A percentile compares a stretch with the other conserved stretches of the same genome.
Conservation (phyloP, 2,888 invertebrate genomes). For the Psylliodes chrysocephalus region DNA sequence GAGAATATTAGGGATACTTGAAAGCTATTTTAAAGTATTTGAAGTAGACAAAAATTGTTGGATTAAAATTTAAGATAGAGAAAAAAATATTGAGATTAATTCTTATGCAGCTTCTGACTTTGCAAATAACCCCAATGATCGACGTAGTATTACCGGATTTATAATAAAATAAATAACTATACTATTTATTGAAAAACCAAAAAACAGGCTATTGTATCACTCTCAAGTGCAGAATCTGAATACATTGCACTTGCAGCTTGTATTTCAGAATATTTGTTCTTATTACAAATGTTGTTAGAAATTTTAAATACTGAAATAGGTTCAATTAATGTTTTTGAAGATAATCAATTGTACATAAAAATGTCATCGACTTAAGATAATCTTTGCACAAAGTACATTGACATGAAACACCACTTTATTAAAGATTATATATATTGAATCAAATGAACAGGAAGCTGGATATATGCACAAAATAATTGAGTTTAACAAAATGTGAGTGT, state of each 20-base stretch:
- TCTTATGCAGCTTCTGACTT: constrained; percentile 43
- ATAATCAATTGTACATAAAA: constrained; percentile 34
- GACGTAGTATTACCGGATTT: constrained; percentile 41
- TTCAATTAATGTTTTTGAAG: constrained; percentile 29
- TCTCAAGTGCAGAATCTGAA: constrained; percentile 43
- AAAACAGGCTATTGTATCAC: constrained; percentile 40
- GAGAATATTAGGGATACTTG: constrained; percentile 42
- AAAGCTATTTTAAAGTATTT: constrained; percentile 33
- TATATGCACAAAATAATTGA: too few species aligned
- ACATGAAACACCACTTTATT: constrained; percentile 34
- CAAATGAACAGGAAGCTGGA: too few species aligned
- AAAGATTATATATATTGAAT: constrained; percentile 27
- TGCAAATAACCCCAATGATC: constrained; percentile 39
- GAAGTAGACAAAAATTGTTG: constrained; percentile 35
- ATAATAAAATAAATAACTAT: constrained; percentile 38
- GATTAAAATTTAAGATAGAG: constrained; percentile 32
- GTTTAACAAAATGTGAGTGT: too few species aligned
- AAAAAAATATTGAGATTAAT: background rate
- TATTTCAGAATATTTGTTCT: constrained; percentile 39
- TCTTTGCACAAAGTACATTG: constrained; percentile 39
- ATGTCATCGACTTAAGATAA: constrained; percentile 36
- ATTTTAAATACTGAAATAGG: constrained; percentile 21
- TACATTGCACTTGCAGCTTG: constrained; percentile 41
- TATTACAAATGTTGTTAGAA: constrained; percentile 36
- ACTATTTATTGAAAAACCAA: constrained; percentile 40